These are phyloP conservation scores for Zelleria hepariella DNA, from an alignment of 2,888 invertebrate genomes.

Conservation along the genomic window DNA sequence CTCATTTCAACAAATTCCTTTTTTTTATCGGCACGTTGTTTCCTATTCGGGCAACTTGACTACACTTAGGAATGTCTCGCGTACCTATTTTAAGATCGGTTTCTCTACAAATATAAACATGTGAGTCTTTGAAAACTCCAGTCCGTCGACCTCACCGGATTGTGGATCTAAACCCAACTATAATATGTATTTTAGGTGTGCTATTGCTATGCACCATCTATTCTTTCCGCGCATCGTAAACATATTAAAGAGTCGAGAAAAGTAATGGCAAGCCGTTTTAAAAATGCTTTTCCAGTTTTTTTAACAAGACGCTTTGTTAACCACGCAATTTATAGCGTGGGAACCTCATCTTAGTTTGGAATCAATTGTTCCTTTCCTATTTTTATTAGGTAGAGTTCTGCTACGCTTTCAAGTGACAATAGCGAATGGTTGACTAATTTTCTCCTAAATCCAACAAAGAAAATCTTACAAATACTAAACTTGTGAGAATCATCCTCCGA, in stretches of 20 bases:
- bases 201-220: not conserved
- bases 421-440: not conserved
- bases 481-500: not conserved
- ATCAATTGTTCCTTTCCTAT: not conserved
- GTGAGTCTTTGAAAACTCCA: slow-evolving; percentile 21
- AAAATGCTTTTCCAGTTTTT: not conserved
- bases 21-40: no score
- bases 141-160: slow-evolving; percentile 40
- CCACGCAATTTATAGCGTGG: not conserved
- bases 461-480: not conserved
- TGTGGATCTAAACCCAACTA: not conserved
- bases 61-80: slow-evolving; percentile 1
- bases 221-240: not conserved
- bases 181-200: not conserved
- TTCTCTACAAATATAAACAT: slow-evolving; percentile 31
- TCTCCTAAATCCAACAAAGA: not conserved
- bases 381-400: no score
- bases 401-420: not conserved
- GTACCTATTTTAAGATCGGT: slow-evolving; percentile 7
- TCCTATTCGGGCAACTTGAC: not conserved
- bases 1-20: no score
- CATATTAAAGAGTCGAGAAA: not conserved
- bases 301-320: not conserved
- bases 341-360: not conserved
- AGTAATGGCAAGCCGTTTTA: not conserved